Percentiles rank a stretch among this genome's conserved stretches.
phyloP scores from a whole-genome alignment of 2,113 vertebrate species.

The Varanus komodoensis region DNA sequence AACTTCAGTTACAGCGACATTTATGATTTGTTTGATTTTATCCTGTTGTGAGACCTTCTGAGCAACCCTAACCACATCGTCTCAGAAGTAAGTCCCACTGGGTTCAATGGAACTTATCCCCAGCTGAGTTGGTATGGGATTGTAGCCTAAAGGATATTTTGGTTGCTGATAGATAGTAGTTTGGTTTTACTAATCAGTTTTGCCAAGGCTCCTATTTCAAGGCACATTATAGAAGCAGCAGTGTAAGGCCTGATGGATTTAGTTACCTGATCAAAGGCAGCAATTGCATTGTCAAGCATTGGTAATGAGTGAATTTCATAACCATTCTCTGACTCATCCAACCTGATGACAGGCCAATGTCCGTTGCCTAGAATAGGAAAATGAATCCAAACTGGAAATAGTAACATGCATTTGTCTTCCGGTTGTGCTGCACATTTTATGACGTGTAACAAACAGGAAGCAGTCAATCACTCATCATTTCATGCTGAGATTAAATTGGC shows the following conservation, averaged over 20 bases:
- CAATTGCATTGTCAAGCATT: neutral
- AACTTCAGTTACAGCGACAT: neutral
- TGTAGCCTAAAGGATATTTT: neutral
- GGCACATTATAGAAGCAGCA: neutral
- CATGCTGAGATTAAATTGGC: slow-evolving; percentile 6
- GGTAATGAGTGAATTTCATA: slow-evolving; percentile 11
- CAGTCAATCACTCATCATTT: neutral
- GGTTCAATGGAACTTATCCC: too few relatives aligned
- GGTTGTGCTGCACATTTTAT: slow-evolving; percentile 2
- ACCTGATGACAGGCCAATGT: neutral
- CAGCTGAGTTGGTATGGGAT: too few relatives aligned
- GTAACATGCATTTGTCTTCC: neutral
- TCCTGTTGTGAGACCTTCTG: neutral
- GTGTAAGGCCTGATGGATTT: neutral
- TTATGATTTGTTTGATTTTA: neutral
- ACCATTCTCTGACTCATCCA: slow-evolving; percentile 15
- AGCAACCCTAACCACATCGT: neutral
- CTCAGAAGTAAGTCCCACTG: too few relatives aligned
- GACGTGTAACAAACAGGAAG: neutral
- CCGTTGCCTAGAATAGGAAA: slow-evolving; percentile 1
- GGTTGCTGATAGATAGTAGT: neutral
- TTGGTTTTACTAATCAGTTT: neutral
- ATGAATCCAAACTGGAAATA: neutral
- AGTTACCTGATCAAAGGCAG: neutral
- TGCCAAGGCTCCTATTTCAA: neutral